Base-by-base conservation (phyloP, 2,888 invertebrate genomes). In the Sinodicranocentrus sp. region DNA sequence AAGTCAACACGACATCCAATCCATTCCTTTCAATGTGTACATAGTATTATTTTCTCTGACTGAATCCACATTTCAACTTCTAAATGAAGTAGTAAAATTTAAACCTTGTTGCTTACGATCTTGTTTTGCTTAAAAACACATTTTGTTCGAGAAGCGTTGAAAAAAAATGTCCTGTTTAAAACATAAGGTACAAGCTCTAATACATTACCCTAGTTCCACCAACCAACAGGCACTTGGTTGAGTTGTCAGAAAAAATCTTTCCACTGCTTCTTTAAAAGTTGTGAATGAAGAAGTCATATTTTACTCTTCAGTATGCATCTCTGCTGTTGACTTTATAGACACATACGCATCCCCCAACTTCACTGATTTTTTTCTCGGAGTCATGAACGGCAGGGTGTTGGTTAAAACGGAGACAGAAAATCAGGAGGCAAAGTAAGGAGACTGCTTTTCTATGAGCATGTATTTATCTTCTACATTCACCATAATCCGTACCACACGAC, bases 111-210 rank as follows among this genome's bases (percentile, higher is more conserved):
- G 48, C 48, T 48, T 48, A 57, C 25, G 25, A 54, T 57, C 67
- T 77, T 68, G 77, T 77, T 68, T 68, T 77, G 57, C 68, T 59
- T 67, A 26, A 76, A 67, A 68, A 77, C 77, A 68, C 59, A 77
- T 77, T 77, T 77, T 68, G 67, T 43, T 17, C 25, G 23, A 48
- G n/a, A 15, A 26, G 33, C 59, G 25, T 10, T 17, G 39, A 48
- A 39, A 63, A 72, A 59, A 75, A 76, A 8, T 65, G 65, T 54
- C 67, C 65, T 65, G 52, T 33, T 26, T 67, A 68, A 77, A 77
- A 77, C 65, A 76, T 44, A 67, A 67, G 77, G 77, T 59, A 77
- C 77, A 77, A 68, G 68, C 44, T 39, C 44, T 13, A 77, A 76
- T 43, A 68, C 44, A 68, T 77, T 77, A 44, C 43, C 68, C 77